Conservation (phyloP, 2,888 invertebrate genomes). For the Fragum sueziense region DNA sequence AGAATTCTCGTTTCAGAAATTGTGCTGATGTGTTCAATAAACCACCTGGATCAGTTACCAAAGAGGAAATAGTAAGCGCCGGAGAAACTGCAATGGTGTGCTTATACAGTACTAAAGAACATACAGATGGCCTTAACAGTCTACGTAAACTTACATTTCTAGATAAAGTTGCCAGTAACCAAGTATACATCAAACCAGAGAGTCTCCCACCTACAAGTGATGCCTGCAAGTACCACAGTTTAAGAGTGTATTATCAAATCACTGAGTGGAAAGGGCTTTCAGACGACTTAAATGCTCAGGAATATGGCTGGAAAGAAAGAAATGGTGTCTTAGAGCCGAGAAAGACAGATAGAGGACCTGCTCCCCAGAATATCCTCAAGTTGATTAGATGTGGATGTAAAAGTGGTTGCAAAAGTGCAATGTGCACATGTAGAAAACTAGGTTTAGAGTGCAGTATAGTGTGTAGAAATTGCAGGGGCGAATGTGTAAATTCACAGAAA, state of each 20-base stretch:
- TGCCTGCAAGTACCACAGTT: conserved; percentile 57
- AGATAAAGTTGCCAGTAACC: background rate
- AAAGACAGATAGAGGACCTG: background rate
- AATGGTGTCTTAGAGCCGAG: background rate
- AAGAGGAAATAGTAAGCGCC: background rate
- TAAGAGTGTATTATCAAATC: conserved; percentile 60
- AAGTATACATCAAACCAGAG: background rate
- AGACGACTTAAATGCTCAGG: conserved; percentile 10
- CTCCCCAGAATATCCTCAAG: background rate
- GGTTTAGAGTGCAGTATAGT: background rate
- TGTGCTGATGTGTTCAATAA: background rate
- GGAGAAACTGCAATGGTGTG: background rate
- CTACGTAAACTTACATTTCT: background rate
- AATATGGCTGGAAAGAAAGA: conserved; percentile 58
- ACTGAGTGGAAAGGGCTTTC: conserved; percentile 51
- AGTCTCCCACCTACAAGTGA: conserved; percentile 63
- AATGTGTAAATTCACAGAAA: background rate
- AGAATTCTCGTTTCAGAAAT: background rate
- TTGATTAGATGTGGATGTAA: background rate
- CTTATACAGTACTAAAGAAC: background rate
- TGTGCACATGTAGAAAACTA: background rate
- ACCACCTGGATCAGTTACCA: background rate
- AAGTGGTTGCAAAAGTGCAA: background rate
- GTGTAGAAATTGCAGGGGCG: background rate
- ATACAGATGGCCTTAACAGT: background rate